Evolutionary conservation across 2,888 invertebrate species (phyloP).

Genomic region (Amphipyra tragopoginis): DNA sequence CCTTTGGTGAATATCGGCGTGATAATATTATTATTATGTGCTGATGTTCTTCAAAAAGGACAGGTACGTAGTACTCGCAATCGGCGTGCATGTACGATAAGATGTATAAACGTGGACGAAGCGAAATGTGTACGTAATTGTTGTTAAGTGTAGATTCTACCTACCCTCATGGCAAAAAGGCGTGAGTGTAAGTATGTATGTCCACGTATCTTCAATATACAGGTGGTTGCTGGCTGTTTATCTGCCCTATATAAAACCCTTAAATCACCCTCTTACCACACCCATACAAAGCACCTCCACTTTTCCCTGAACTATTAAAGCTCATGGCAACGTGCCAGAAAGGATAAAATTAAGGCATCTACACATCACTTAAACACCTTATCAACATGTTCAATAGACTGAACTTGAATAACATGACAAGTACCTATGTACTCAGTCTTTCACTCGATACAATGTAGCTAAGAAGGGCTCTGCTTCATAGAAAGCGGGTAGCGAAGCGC

Average conservation of each 20-base stretch:
- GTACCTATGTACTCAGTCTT: slow-evolving; percentile 13
- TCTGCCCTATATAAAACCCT: background rate
- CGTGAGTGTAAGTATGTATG: no score
- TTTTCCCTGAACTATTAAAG: slow-evolving; percentile 5
- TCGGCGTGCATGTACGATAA: no score
- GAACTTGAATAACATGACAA: slow-evolving; percentile 38
- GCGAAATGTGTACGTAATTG: no score
- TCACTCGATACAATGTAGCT: background rate
- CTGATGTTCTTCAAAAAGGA: no score
- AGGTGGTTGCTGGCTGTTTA: no score
- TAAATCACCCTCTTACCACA: background rate
- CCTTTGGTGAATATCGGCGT: no score
- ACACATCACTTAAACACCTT: slow-evolving; percentile 39
- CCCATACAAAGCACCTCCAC: slow-evolving; percentile 13
- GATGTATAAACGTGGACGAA: no score
- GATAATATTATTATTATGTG: no score
- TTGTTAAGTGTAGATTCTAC: no score
- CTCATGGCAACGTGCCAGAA: slow-evolving; percentile 26
- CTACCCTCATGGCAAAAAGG: no score
- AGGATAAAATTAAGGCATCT: slow-evolving; percentile 16
- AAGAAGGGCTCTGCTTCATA: background rate
- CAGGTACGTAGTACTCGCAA: no score
- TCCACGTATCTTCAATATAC: no score
- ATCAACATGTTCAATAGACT: slow-evolving; percentile 35
- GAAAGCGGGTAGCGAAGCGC: background rate